phyloP scores from a whole-genome alignment of 2,888 invertebrate species.

The Caenorhabditis parvicauda region DNA sequence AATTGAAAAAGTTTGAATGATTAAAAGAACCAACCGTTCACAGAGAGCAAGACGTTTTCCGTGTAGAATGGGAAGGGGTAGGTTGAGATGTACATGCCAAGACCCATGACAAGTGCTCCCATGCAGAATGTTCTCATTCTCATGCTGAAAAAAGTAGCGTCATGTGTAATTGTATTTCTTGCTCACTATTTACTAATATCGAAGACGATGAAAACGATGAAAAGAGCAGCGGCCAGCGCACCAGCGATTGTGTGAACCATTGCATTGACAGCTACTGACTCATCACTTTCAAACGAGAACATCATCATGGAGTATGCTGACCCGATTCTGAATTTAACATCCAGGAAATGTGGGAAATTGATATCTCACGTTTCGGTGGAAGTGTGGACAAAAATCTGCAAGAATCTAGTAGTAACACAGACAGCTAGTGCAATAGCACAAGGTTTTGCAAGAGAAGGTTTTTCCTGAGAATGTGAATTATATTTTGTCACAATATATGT shows the following conservation, averaged over 20 bases:
- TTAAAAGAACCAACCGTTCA: conserved; percentile 7
- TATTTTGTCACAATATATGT: background rate
- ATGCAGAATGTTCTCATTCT: conserved; percentile 9
- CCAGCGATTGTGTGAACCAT: conserved; percentile 24
- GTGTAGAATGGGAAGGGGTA: conserved; percentile 20
- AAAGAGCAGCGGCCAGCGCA: conserved; percentile 20
- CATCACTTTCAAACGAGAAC: conserved; percentile 30
- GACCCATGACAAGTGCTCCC: conserved; percentile 9
- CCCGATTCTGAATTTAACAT: conserved; percentile 20
- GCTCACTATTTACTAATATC: conserved; percentile 16
- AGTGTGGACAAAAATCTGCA: conserved; percentile 32
- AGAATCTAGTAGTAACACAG: conserved; percentile 30
- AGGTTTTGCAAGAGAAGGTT: conserved; percentile 18
- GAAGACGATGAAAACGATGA: conserved; percentile 29
- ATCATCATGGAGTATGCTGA: conserved; percentile 41
- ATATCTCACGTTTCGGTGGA: conserved; percentile 28
- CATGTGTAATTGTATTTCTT: background rate
- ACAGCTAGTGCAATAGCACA: conserved; percentile 21
- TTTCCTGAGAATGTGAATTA: background rate
- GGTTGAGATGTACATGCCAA: conserved; percentile 10
- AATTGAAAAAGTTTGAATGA: background rate
- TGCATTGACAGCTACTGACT: conserved; percentile 26
- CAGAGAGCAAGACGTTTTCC: conserved; percentile 8
- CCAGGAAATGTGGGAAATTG: background rate
- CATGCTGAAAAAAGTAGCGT: conserved; percentile 15